Evolutionary conservation across 2,797 vertebrate genomes (phyloP).

Genomic region (Synaphobranchus kaupii): DNA sequence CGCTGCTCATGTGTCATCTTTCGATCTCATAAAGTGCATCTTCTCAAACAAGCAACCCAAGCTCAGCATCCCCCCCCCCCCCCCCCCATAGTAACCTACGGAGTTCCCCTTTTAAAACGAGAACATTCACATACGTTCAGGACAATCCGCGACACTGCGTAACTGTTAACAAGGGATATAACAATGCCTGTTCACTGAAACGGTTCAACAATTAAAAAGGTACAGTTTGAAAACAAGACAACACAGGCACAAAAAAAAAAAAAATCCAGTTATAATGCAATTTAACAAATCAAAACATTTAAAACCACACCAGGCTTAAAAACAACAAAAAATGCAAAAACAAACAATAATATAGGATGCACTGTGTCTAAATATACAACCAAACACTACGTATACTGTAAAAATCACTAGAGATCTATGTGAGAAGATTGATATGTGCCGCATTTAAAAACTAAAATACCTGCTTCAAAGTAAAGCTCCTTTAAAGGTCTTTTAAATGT

Average conservation of each 20-base stretch:
- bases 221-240: conserved; percentile 14
- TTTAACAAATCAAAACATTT: not conserved
- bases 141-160: not conserved
- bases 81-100: not conserved
- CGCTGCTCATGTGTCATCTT: conserved; percentile 20
- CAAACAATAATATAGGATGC: not conserved
- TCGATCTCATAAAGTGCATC: conserved; percentile 38
- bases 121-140: conserved; percentile 24
- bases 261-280: conserved; percentile 35
- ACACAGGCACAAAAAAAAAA: not conserved
- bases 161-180: conserved; percentile 16
- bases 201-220: conserved; percentile 11
- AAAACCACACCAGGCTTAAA: not conserved
- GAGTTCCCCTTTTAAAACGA: not conserved
- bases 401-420: not conserved
- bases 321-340: not conserved
- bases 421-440: not conserved
- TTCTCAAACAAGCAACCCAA: conserved; percentile 20
- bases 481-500: not conserved
- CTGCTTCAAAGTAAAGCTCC: not conserved
- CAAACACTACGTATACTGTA: not conserved
- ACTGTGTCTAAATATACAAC: not conserved
- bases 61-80: not conserved
- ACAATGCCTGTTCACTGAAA: conserved; percentile 21
- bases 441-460: not conserved